These are phyloP conservation scores for Cyrtorhinus lividipennis DNA, from an alignment of 1,140 invertebrate genomes.

Conservation along the genomic window DNA sequence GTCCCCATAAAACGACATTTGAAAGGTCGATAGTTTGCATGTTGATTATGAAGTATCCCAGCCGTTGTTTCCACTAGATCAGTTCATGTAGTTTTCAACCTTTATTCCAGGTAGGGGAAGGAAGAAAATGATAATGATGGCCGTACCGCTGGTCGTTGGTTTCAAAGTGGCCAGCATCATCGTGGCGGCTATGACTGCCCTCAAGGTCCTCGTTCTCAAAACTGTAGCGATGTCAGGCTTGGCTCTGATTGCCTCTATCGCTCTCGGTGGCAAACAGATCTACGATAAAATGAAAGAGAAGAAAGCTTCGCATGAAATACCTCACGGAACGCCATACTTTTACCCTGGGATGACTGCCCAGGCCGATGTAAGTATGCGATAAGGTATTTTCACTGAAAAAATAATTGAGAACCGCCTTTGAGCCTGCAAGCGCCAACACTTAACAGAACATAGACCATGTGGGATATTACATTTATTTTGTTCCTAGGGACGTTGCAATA, in stretches of 20 bases:
- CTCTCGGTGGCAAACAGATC: constrained; percentile 1
- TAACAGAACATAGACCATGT: too few species aligned
- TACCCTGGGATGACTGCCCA: background rate
- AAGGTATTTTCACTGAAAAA: too few species aligned
- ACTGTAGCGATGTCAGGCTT: constrained; percentile 7
- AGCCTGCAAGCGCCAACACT: too few species aligned
- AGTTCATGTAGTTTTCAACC: background rate
- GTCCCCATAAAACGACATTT: too few species aligned
- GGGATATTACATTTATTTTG: too few species aligned
- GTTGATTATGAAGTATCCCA: too few species aligned
- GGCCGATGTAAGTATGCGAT: background rate
- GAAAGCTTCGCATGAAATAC: background rate
- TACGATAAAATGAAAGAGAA: constrained; percentile 12
- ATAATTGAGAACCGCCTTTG: too few species aligned
- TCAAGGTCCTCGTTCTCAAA: constrained; percentile 16
- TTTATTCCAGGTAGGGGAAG: constrained; percentile 9
- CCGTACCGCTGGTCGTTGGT: constrained; percentile 10
- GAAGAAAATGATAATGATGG: constrained; percentile 10
- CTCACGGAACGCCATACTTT: background rate
- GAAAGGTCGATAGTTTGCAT: too few species aligned
- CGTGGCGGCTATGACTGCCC: constrained; percentile 7
- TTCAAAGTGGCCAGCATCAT: constrained; percentile 13
- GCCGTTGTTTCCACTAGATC: background rate
- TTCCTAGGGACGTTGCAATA: too few species aligned
- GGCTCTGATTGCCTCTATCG: constrained; percentile 4